phyloP scores from a whole-genome alignment of 2,888 invertebrate species.

The Hydriomena furcata region DNA sequence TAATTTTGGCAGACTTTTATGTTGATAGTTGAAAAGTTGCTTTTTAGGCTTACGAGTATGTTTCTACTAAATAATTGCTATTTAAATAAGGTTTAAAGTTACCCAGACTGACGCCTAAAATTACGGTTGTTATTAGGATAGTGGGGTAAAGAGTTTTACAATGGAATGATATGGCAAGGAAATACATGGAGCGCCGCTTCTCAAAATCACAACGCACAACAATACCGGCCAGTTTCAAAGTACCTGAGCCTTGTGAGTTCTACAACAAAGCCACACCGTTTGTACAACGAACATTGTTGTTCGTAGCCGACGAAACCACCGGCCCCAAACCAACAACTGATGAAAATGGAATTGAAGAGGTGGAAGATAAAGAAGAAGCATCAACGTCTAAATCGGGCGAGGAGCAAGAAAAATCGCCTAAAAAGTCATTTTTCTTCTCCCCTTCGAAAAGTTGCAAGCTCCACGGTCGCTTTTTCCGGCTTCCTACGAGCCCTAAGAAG shows the following conservation, averaged over 20 bases:
- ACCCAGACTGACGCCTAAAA: neutral
- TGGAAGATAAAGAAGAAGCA: constrained; percentile 57
- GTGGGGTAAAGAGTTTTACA: constrained; percentile 28
- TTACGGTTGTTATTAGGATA: constrained; percentile 3
- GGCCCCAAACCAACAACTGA: constrained; percentile 63
- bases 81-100: constrained; percentile 34
- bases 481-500: constrained; percentile 80
- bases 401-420: constrained; percentile 78
- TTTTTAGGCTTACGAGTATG: no score
- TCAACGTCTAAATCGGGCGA: constrained; percentile 65
- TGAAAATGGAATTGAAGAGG: constrained; percentile 43
- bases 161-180: constrained; percentile 76
- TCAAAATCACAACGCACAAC: constrained; percentile 75
- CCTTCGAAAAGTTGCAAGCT: constrained; percentile 80
- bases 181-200: constrained; percentile 81
- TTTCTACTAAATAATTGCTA: constrained; percentile 38
- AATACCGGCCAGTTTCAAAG: constrained; percentile 75
- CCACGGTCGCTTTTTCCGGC: constrained; percentile 79
- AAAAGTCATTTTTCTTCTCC: constrained; percentile 81
- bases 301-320: constrained; percentile 75
- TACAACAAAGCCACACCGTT: constrained; percentile 81
- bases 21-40: neutral
- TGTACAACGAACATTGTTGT: constrained; percentile 75
- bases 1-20: constrained; percentile 23
- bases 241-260: constrained; percentile 75